Evolutionary conservation across 1,140 invertebrate genomes (phyloP).

Genomic region (Oscheius sp.): DNA sequence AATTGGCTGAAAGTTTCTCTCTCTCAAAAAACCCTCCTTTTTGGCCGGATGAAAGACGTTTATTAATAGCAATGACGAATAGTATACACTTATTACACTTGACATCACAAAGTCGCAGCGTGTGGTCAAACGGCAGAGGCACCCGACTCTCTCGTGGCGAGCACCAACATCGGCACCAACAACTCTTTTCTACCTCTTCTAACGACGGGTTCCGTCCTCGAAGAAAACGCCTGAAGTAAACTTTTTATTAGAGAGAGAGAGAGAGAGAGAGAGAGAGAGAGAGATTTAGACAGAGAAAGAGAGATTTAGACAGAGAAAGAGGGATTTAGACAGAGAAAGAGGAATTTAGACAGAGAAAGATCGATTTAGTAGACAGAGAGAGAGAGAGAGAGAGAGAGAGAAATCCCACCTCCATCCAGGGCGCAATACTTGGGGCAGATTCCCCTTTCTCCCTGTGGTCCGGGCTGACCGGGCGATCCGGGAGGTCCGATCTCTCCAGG

Average conservation of each 20-base stretch:
- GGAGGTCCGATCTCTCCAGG: slow-evolving; percentile 43
- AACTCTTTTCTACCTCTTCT: slow-evolving; percentile 11
- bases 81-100: slow-evolving; percentile 3
- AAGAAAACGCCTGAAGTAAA: too few relatives aligned
- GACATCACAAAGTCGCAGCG: neutral
- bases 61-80: neutral
- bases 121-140: neutral
- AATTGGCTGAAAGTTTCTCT: too few relatives aligned
- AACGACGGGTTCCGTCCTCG: slow-evolving; percentile 48
- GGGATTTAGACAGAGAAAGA: too few relatives aligned
- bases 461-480: slow-evolving; percentile 47
- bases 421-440: slow-evolving; percentile 54
- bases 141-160: too few relatives aligned
- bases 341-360: too few relatives aligned
- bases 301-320: too few relatives aligned
- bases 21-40: too few relatives aligned
- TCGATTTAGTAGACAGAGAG: too few relatives aligned
- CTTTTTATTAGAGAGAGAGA: too few relatives aligned
- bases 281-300: too few relatives aligned
- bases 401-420: slow-evolving; percentile 50
- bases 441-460: slow-evolving; percentile 43
- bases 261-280: too few relatives aligned
- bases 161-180: neutral
- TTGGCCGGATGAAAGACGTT: too few relatives aligned
- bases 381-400: slow-evolving; percentile 43